Percentiles rank a stretch among this genome's conserved stretches.
phyloP scores from a whole-genome alignment of 2,888 invertebrate genomes.

The Limnephilus rhombicus region DNA sequence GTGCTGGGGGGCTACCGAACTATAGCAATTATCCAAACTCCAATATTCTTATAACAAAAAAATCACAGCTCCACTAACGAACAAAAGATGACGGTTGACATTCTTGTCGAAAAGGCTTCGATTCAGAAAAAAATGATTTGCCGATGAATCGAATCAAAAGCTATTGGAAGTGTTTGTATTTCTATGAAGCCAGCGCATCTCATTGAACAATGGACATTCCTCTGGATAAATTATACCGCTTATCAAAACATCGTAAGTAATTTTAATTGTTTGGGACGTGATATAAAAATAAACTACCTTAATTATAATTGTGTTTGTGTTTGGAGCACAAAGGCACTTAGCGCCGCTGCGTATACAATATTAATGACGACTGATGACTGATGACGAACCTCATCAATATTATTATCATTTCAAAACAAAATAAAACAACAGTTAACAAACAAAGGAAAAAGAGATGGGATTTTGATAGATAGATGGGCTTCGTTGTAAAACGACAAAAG shows the following conservation, averaged over 20 bases:
- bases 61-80: not conserved
- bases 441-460: no score
- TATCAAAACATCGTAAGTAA: constrained; percentile 2
- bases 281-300: constrained; percentile 16
- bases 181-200: not conserved
- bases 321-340: not conserved
- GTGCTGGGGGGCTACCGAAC: constrained; percentile 11
- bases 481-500: not conserved
- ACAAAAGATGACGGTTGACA: constrained; percentile 1
- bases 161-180: not conserved
- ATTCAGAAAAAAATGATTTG: not conserved
- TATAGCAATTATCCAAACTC: constrained; percentile 15
- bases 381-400: not conserved
- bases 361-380: not conserved
- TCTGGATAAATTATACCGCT: not conserved
- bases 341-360: not conserved
- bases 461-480: not conserved
- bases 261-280: constrained; percentile 12
- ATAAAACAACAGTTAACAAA: not conserved
- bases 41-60: constrained; percentile 9
- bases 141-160: not conserved
- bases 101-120: not conserved
- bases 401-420: not conserved
- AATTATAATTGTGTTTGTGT: constrained; percentile 5
- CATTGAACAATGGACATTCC: constrained; percentile 19